Base-by-base conservation (phyloP, 1,140 invertebrate genomes). In the Geopemphigus sp. region DNA sequence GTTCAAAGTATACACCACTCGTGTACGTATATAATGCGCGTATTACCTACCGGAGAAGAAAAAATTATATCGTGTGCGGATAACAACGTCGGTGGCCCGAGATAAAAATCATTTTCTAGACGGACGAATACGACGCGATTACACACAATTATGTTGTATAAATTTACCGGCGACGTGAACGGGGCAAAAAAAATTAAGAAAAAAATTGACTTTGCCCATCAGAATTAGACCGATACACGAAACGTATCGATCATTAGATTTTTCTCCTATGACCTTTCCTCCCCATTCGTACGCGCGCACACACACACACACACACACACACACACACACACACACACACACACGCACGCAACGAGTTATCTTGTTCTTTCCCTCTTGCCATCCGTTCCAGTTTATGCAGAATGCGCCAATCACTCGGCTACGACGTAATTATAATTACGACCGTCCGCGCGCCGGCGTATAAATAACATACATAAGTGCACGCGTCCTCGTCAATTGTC, bases 21-120 rank as follows among this genome's bases (percentile, higher is more conserved):
- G 1, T 22, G 12, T 53, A 29, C 47, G 45, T 50, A 22, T 54
- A 19, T 72, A 53, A 54, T 54, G 68, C 64, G 64, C 64, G 64
- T 72, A 72, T 50, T 50, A n/a, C 32, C 32, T 50, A n/a, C 32
- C 32, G 72, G 54, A 22, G 72, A 59, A 59, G 32, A 74, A 64
- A 39, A 64, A 63, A 39, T 39, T 11, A 54, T 39, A 74, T 74
- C 54, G 32, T 74, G 72, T 59, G 56, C 54, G 72, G 54, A 32
- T 74, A 74, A 74, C 72, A 39, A 74, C 72, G 72, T 74, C 72
- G 72, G 72, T 74, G 72, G 72, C 56, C 72, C 72, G 72, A 74
- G 72, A 59, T 74, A 74, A 45, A 74, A 74, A 74, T 74, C 72
- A 19, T 57, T 74, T 45, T 59, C 54, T 39, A 59, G 54, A 59